Evolutionary conservation across 1,140 invertebrate species (phyloP), one percentile per base, ranked within the genome.

Genomic region (Halesus radiatus): DNA sequence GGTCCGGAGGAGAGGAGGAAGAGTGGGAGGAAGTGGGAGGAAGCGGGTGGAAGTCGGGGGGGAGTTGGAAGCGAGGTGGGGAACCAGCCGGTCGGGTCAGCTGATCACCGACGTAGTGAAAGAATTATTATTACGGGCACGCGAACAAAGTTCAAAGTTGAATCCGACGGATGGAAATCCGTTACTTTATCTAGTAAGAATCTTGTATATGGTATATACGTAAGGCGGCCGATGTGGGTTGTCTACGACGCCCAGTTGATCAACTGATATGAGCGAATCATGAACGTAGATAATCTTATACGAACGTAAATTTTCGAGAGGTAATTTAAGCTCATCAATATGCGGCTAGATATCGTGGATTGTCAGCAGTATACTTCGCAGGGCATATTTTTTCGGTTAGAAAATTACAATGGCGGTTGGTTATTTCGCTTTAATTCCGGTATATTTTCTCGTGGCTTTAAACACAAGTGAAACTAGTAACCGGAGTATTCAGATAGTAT

Each of bases 51-150:
- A 26, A 5, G 70, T 8, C 22, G 76, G 58, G 26, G 45, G 50
- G 26, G 70, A 58, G 18, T 29, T 3, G 52, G 4, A 29, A 29
- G 26, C 26, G 50, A 22, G 52, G 20, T 15, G 70, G 16, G 70
- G 70, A 16, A 26, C 15, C 70, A 56, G 70, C 70, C 70, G 70
- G 70, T 29, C 15, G 52, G 75, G 74, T 77, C 79, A 80, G 79
- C 79, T 77, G 79, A 76, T 77, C 75, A 13, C 32, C 50, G 68
- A 72, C 70, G 70, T 56, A 56, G 52, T 23, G n/a, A 29, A 16
- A 70, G 15, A 23, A 56, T 74, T 74, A 56, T 74, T 74, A 56
- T 29, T 56, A 56, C 70, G 5, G 8, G 50, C 70, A 54, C 50
- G 70, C 70, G 23, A 74, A 18, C 50, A 54, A 72, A 72, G 70